Evolutionary conservation across 2,888 invertebrate species (phyloP).

Genomic region (Drosophila falleni): DNA sequence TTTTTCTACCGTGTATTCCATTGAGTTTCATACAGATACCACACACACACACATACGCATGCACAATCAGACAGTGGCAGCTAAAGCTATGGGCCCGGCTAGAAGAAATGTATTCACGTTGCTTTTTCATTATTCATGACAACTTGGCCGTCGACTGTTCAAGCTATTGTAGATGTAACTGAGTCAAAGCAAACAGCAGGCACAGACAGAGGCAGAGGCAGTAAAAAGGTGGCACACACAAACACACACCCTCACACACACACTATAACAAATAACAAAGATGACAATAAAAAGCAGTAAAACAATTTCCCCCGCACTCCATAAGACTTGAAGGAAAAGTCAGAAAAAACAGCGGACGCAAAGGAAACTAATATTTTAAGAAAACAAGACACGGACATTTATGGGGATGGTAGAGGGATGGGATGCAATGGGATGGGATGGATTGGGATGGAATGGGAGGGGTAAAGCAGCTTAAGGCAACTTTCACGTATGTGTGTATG

Average conservation of each 20-base stretch:
- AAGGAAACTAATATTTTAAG: slow-evolving; percentile 82
- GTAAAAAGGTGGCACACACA: slow-evolving; percentile 32
- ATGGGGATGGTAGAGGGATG: neutral
- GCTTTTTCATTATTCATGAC: slow-evolving; percentile 80
- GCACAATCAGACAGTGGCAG: slow-evolving; percentile 12
- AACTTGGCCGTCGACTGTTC: slow-evolving; percentile 61
- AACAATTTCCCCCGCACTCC: slow-evolving; percentile 64
- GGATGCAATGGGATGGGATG: neutral
- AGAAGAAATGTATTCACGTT: slow-evolving; percentile 76
- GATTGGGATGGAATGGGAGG: neutral
- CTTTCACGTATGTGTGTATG: slow-evolving; percentile 10
- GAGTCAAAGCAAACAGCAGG: slow-evolving; percentile 68
- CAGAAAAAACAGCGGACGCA: slow-evolving; percentile 40
- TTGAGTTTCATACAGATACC: slow-evolving; percentile 2
- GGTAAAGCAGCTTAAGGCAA: slow-evolving; percentile 42
- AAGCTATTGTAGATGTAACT: slow-evolving; percentile 57
- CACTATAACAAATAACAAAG: slow-evolving; percentile 71
- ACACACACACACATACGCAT: slow-evolving; percentile 6
- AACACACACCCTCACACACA: slow-evolving; percentile 19
- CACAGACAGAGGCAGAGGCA: slow-evolving; percentile 18
- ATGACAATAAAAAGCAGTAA: slow-evolving; percentile 81
- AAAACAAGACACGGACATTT: slow-evolving; percentile 69
- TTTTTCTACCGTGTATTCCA: slow-evolving; percentile 39
- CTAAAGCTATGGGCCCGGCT: slow-evolving; percentile 30
- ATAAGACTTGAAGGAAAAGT: slow-evolving; percentile 22